Evolutionary conservation across 2,113 vertebrate genomes (phyloP).

Genomic region (Cryptomyrus ogoouensis): DNA sequence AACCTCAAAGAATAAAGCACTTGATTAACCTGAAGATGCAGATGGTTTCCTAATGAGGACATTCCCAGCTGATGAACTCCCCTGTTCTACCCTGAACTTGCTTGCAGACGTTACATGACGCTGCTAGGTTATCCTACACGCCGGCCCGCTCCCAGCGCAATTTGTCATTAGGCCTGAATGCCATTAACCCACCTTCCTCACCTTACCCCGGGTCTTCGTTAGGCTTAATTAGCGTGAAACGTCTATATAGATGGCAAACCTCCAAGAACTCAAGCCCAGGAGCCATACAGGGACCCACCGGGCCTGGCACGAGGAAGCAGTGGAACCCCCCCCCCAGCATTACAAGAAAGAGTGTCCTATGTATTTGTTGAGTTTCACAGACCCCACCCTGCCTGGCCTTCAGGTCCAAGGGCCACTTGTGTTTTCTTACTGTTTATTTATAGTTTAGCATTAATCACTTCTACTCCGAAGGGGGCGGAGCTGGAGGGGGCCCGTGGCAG

Average conservation of each 20-base stretch:
- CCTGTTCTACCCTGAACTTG: not conserved
- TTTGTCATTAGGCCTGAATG: not conserved
- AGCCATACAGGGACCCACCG: not conserved
- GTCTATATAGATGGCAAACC: not conserved
- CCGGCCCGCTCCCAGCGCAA: not conserved
- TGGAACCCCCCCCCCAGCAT: too few relatives aligned
- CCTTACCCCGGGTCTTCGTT: not conserved
- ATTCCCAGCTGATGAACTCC: not conserved
- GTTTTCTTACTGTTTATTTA: conserved; percentile 48
- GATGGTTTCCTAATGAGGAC: not conserved
- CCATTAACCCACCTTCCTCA: not conserved
- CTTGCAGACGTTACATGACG: not conserved
- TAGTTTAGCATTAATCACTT: conserved; percentile 60
- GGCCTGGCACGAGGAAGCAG: not conserved
- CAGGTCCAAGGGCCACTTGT: conserved; percentile 40
- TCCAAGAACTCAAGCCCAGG: not conserved
- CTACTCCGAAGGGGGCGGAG: conserved; percentile 38
- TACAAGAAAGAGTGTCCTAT: not conserved
- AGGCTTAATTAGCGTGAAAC: not conserved
- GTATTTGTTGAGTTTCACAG: not conserved
- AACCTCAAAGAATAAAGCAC: not conserved
- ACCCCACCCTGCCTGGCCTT: conserved; percentile 22
- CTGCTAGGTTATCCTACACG: not conserved
- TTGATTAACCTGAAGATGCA: not conserved
- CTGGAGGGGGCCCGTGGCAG: conserved; percentile 19